Percentiles rank a stretch among this genome's conserved stretches.
phyloP scores from a whole-genome alignment of 1,140 invertebrate genomes.

The Apolygus lucorum region DNA sequence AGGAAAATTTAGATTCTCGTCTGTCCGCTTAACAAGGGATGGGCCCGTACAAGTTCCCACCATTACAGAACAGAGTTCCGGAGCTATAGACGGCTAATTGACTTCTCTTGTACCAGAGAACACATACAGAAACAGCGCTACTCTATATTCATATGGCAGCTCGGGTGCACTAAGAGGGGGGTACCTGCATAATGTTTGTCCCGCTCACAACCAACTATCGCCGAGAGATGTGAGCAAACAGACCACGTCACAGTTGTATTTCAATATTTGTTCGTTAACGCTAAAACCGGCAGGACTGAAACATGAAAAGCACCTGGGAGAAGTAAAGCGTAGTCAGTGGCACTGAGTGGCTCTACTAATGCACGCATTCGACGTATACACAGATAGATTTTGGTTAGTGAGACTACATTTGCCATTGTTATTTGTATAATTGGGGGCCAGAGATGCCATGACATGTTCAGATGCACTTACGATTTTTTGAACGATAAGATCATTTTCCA shows the following conservation, averaged over 20 bases:
- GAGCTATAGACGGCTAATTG: neutral
- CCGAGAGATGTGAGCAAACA: too few relatives aligned
- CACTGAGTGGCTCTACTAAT: too few relatives aligned
- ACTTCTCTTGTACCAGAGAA: conserved; percentile 1
- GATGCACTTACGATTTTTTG: too few relatives aligned
- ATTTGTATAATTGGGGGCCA: too few relatives aligned
- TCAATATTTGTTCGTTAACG: neutral
- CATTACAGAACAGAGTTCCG: neutral
- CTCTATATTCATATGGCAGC: neutral
- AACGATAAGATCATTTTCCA: too few relatives aligned
- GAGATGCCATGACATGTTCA: too few relatives aligned
- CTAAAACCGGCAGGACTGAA: neutral
- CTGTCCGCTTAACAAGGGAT: neutral
- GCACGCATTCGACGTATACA: too few relatives aligned
- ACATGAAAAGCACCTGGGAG: too few relatives aligned
- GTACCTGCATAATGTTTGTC: neutral
- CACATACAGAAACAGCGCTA: neutral
- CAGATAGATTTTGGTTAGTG: too few relatives aligned
- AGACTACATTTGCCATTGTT: too few relatives aligned
- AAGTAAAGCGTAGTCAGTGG: too few relatives aligned
- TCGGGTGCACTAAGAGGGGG: neutral
- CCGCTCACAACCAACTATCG: neutral
- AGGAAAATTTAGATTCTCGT: neutral
- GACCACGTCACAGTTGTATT: neutral
- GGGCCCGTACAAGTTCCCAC: neutral